Base-by-base conservation (phyloP, 2,888 invertebrate species). In the Parnassius apollo region DNA sequence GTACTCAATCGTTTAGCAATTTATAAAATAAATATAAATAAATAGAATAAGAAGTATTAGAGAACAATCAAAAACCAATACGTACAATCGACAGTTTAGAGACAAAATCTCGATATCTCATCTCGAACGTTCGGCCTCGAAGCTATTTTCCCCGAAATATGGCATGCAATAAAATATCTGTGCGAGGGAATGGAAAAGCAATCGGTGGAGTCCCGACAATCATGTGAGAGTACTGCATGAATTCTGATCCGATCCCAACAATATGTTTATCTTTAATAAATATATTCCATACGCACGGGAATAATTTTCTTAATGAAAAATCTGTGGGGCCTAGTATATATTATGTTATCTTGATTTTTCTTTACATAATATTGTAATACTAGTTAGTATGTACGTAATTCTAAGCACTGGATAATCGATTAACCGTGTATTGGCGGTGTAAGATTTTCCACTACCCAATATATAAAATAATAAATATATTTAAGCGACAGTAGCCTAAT, bases 151-250 rank as follows among this genome's bases (percentile, higher is more conserved):
- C 71, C 74, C 79, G 81, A 89, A 83, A 89, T 89, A 88, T 86
- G 80, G 82, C 80, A 76, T 77, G 83, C 83, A 87, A 89, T 90
- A 91, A 91, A 91, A 91, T 85, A 83, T 77, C 83, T 80, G 84
- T 81, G 81, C 75, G 72, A 78, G 82, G 79, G 82, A 88, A 87
- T 84, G 82, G 83, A 79, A 83, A 77, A 83, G 83, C 83, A 77
- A 86, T 85, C 78, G 78, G 75, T 72, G 71, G 72, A 77, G 77
- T 78, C 78, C 78, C 78, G 76, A 80, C 80, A 83, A 81, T 80
- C 76, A 77, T 71, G 74, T 72, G 72, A 70, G 75, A 78, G 68
- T 69, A 65, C 70, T 70, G 69, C 73, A 75, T 74, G 74, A 74
- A 75, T 75, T 71, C 68, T 59, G 65, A 67, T 69, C 67, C 59